Evolutionary conservation across 2,888 invertebrate genomes (phyloP), one percentile per base, ranked within the genome.

Genomic region (Geophilus truncorum): DNA sequence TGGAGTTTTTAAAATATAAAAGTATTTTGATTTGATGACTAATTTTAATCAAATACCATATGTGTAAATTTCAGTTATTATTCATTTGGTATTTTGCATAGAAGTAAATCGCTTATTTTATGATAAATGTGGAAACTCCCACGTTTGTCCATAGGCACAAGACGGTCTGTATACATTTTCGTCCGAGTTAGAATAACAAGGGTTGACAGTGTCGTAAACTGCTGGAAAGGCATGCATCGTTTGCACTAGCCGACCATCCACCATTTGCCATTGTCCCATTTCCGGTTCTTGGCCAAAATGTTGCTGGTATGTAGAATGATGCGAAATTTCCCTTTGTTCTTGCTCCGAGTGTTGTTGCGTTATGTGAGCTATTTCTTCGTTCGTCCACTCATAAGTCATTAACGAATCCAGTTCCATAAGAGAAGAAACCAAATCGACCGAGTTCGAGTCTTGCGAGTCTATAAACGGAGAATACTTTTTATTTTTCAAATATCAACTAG

Each of bases 191-290:
- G 57, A 62, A 21, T 18, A 23, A 10, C 57, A 62, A 6, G 57
- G 57, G 57, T 62, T 62, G 57, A 62, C 23, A 62, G 18, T 23
- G 57, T 62, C 57, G 57, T 62, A 62, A 3, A 62, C 57, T 21
- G 57, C 57, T 7, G 57, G 57, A 18, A 62, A 62, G 10, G 57
- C 18, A 21, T 62, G 57, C 57, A 62, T 62, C 7, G 57, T 62
- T 23, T 62, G 57, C 21, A 62, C 57, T 9, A 62, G 57, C 1
- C 57, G 23, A 10, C 57, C 57, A 18, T 62, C 57, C 57, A 62
- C 57, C 57, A 62, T 62, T 62, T 62, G 18, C 57, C 57, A 62
- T 62, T 62, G 57, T 62, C 57, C 57, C 57, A 62, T 23, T 62
- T 62, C 57, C 23, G 57, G 57, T 62, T 62, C 57, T 18, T 21